Evolutionary conservation across 2,888 invertebrate species (phyloP), one percentile per base, ranked within the genome.

Genomic region (Trimorus sp.): DNA sequence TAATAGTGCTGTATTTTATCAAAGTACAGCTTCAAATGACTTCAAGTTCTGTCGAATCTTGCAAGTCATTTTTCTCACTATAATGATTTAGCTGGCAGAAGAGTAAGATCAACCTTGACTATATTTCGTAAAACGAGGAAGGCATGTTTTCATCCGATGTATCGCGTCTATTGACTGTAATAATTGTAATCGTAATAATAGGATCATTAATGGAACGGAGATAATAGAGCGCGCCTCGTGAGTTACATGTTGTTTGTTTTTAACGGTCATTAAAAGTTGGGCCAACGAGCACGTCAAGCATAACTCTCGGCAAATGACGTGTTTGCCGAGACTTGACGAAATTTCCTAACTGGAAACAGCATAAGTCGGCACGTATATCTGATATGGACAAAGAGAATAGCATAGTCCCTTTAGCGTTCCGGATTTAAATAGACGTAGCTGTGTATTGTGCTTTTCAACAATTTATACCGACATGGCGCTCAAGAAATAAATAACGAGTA

Each of bases 281-380:
- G 38, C 9, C n/a, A 15, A 12, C 40, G 53, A 66, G 59, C 51
- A 63, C 42, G 42, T 51, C 42, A n/a, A 49, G 69, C 77, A 40
- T 42, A 26, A 56, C 48, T 62, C 56, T 16, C n/a, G 56, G 76
- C 69, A 76, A 76, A 76, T 69, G 60, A 68, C 38, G 62, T 76
- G 76, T 69, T 76, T 76, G 68, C 62, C 59, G 63, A 76, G 69
- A 74, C 74, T 74, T 70, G 56, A 71, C 73, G 51, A 70, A 68
- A 70, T 75, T 58, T 75, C 66, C 48, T 66, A 70, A 68, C 65
- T 80, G 71, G 63, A 60, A 62, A 62, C 71, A 51, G 26, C 66
- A 76, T 68, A 62, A 76, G 62, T 66, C 66, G 62, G 26, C 69
- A 71, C 45, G 51, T 65, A 65, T 71, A 76, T 76, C 59, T 54